phyloP scores from a whole-genome alignment of 2,888 invertebrate genomes.

The Eustalomyia histrio region DNA sequence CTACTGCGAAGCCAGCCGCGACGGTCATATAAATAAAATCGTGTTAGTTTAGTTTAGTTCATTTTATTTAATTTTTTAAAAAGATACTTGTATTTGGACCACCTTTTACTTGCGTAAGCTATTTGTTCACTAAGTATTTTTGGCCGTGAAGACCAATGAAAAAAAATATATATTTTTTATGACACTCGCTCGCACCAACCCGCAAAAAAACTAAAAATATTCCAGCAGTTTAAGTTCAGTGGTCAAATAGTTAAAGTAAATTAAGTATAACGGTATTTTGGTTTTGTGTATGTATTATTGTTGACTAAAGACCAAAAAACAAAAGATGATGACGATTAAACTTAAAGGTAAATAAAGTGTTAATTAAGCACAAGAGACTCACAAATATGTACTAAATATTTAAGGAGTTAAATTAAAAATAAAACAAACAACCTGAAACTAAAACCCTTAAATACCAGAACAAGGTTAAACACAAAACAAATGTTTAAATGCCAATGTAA shows the following conservation, averaged over 20 bases:
- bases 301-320: not conserved
- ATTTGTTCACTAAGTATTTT: no score
- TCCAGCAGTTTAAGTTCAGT: no score
- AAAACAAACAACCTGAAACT: not conserved
- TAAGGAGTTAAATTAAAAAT: slow-evolving; percentile 29
- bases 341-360: slow-evolving; percentile 51
- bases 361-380: slow-evolving; percentile 39
- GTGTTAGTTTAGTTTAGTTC: no score
- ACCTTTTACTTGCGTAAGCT: no score
- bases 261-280: slow-evolving; percentile 4
- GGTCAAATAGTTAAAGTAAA: not conserved
- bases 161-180: no score
- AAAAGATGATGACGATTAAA: not conserved
- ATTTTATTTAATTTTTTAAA: no score
- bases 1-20: no score
- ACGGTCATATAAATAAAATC: no score
- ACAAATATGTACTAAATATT: slow-evolving; percentile 35
- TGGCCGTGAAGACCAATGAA: no score
- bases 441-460: slow-evolving; percentile 11
- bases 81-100: no score
- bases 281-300: not conserved
- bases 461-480: slow-evolving; percentile 34
- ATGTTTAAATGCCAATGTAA: slow-evolving; percentile 36
- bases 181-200: no score
- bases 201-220: no score